These are phyloP conservation scores for Colaptes auratus DNA, from an alignment of 2,113 vertebrate species.

Conservation along the genomic window DNA sequence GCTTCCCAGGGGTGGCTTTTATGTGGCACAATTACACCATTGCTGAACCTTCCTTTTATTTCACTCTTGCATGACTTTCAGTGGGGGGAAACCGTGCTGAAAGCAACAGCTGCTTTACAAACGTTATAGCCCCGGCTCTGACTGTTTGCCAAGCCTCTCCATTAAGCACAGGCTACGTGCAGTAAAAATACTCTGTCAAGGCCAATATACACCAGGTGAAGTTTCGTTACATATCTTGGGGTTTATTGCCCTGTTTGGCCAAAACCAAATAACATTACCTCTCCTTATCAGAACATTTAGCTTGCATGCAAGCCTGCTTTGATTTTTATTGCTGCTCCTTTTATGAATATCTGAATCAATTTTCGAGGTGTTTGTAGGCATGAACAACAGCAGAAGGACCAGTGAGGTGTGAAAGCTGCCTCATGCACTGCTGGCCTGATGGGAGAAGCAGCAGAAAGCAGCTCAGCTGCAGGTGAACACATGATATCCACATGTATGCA, in stretches of 20 bases:
- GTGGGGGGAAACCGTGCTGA: conserved; percentile 21
- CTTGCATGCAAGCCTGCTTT: conserved; percentile 3
- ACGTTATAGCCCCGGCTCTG: conserved; percentile 11
- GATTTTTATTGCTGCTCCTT: conserved; percentile 5
- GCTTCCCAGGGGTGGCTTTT: conserved; percentile 29
- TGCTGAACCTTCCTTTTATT: conserved; percentile 59
- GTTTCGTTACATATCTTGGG: conserved; percentile 49
- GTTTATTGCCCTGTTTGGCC: conserved; percentile 40
- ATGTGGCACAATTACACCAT: conserved; percentile 45
- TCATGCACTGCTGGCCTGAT: rapidly evolving
- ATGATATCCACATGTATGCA: background rate
- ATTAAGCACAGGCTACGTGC: conserved; percentile 44
- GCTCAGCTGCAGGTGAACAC: background rate
- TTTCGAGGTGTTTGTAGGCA: background rate
- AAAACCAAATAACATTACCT: conserved; percentile 45
- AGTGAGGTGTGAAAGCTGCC: background rate
- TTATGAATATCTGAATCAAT: background rate
- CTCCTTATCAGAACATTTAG: conserved; percentile 24
- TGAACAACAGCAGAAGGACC: background rate
- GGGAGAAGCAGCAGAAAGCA: background rate
- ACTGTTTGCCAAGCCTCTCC: conserved; percentile 52
- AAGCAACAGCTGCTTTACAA: conserved; percentile 56
- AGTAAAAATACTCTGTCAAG: conserved; percentile 46
- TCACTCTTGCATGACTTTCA: conserved; percentile 51
- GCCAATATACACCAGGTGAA: conserved; percentile 4